Evolutionary conservation across 2,888 invertebrate species (phyloP).

Genomic region (Morpho deidamia): DNA sequence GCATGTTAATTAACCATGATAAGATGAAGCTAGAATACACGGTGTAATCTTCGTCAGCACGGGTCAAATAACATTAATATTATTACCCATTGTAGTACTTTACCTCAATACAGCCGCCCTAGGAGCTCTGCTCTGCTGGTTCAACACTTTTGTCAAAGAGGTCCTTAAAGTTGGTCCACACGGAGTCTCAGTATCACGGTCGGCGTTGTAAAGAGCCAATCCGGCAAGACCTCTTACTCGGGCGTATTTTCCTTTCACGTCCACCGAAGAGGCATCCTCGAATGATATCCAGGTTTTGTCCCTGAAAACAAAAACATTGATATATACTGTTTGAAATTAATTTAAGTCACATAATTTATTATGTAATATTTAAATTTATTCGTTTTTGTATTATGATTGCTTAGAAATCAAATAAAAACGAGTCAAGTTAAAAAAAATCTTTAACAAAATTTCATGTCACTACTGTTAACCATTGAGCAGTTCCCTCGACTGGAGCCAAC

Average conservation of each 20-base stretch:
- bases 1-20: too few relatives aligned
- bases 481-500: too few relatives aligned
- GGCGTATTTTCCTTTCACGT: slow-evolving; percentile 87
- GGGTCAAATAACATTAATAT: too few relatives aligned
- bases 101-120: slow-evolving; percentile 80
- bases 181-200: slow-evolving; percentile 76
- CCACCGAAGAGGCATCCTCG: slow-evolving; percentile 84
- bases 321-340: too few relatives aligned
- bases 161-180: slow-evolving; percentile 72
- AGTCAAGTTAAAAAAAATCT: too few relatives aligned
- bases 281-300: slow-evolving; percentile 86
- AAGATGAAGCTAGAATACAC: not conserved
- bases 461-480: too few relatives aligned
- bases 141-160: slow-evolving; percentile 72
- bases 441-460: too few relatives aligned
- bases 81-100: slow-evolving; percentile 5
- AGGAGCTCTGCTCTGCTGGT: slow-evolving; percentile 80
- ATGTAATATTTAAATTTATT: too few relatives aligned
- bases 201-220: slow-evolving; percentile 78
- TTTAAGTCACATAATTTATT: too few relatives aligned
- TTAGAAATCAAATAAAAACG: too few relatives aligned
- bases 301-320: slow-evolving; percentile 42
- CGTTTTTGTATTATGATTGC: too few relatives aligned
- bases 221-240: slow-evolving; percentile 85
- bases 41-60: too few relatives aligned